A percentile compares a stretch with the other conserved stretches of the same genome.
These are phyloP conservation scores for Rutpela maculata DNA, from an alignment of 2,888 invertebrate species.

Conservation along the genomic window DNA sequence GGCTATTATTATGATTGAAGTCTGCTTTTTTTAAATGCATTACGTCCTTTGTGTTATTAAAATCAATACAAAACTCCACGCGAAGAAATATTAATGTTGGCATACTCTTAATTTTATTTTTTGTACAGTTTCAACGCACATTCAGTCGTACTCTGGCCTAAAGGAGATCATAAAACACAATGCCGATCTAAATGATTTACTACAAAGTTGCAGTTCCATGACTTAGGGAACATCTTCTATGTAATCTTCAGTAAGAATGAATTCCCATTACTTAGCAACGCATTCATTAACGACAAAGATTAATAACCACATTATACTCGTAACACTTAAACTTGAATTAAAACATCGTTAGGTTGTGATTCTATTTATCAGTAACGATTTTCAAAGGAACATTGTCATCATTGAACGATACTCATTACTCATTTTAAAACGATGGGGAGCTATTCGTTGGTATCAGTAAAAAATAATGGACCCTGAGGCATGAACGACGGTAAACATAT, in stretches of 20 bases:
- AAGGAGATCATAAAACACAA: constrained; percentile 39
- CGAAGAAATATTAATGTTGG: too few relatives aligned
- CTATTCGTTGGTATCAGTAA: not conserved
- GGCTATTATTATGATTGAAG: too few relatives aligned
- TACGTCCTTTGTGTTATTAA: too few relatives aligned
- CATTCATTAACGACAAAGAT: constrained; percentile 47
- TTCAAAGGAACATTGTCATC: constrained; percentile 29
- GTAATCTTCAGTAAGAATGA: constrained; percentile 45
- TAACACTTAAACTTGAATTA: constrained; percentile 44
- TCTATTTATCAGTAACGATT: constrained; percentile 34
- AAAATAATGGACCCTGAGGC: not conserved
- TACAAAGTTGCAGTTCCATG: constrained; percentile 43
- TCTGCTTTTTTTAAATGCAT: too few relatives aligned
- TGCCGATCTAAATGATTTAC: constrained; percentile 46
- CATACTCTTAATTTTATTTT: too few relatives aligned
- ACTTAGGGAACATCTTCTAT: constrained; percentile 45
- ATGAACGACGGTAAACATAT: not conserved
- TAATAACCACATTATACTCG: constrained; percentile 44
- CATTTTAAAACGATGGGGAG: not conserved
- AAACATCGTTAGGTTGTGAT: constrained; percentile 43
- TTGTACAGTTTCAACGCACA: not conserved
- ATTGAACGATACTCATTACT: constrained; percentile 27
- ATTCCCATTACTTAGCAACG: constrained; percentile 45
- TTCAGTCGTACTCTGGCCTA: constrained; percentile 10
- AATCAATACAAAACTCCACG: too few relatives aligned